Conservation (phyloP, 1,140 invertebrate species). For the Tetramorium alpestre region DNA sequence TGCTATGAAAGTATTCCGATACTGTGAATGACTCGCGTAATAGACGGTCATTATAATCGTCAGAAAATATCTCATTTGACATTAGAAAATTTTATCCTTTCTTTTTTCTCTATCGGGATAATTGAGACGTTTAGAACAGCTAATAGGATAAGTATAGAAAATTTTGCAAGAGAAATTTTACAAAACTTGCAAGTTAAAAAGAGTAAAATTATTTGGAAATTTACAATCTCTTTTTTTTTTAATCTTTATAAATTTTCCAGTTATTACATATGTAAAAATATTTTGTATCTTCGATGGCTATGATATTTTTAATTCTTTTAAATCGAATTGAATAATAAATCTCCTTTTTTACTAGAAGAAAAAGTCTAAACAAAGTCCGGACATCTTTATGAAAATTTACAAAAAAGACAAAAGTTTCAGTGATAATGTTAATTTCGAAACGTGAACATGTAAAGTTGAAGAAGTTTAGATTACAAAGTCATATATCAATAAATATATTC, state of each 20-base stretch:
- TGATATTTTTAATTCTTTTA: not conserved
- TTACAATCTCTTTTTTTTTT: not conserved
- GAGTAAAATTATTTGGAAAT: not conserved
- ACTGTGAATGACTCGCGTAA: not conserved
- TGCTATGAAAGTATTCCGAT: conserved; percentile 1
- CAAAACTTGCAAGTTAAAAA: not conserved
- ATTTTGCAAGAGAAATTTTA: not conserved
- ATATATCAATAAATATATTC: conserved; percentile 1
- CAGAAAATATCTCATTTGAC: not conserved
- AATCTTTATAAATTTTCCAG: not conserved
- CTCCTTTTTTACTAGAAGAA: not conserved
- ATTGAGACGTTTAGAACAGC: not conserved
- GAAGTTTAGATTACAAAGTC: not conserved
- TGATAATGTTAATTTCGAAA: not conserved
- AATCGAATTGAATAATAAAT: not conserved
- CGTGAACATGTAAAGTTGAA: not conserved
- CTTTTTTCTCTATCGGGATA: not conserved
- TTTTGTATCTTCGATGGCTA: not conserved
- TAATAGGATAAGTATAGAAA: not conserved
- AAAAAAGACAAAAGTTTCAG: not conserved
- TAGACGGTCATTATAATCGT: not conserved
- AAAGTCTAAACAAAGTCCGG: not conserved
- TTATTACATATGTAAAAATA: not conserved
- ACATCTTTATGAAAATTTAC: not conserved
- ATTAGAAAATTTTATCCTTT: not conserved